Base-by-base conservation (phyloP, 2,797 vertebrate species). In the Tragopan temminckii region DNA sequence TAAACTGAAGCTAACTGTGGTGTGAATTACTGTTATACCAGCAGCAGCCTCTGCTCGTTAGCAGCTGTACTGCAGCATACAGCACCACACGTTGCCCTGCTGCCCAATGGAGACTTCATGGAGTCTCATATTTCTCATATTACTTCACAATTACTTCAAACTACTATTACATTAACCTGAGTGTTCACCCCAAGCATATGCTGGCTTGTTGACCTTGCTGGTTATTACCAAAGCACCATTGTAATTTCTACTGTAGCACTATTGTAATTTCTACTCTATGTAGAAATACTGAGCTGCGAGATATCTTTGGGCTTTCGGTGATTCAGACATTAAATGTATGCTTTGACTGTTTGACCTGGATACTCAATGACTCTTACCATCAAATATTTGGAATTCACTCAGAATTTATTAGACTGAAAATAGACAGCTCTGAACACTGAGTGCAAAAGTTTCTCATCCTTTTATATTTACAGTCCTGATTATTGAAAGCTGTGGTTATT, bases 161-260 rank as follows among this genome's bases (percentile, higher is more conserved):
- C 13, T 38, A 2, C 24, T 27, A 1, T 31, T 27, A 4, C 9
- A 4, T 36, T 36, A 9, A 27, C 7, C 8, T 18, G 19, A 53
- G 31, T 14, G n/a, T 24, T 85, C 35, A 52, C 7, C 13, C 21
- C 29, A 52, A 35, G 36, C 5, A 5, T 20, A 19, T 4, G 9
- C 52, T 53, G 27, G 18, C 18, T 11, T 25, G 13, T 50, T 50
- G 50, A 46, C 24, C 24, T 82, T 1, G 2, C 14, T 33, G 18
- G 7, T 79, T 70, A 25, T 70, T 90, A 82, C 52, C 36, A 61
- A 57, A 57, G 31, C 18, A 24, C 11, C 13, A 5, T 4, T 1
- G 1, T 70, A 52, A 70, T 42, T 42, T 42, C 40, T 7, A 42
- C 15, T 42, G 40, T 42, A 42, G 16, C 40, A 17, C 42, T 42